Evolutionary conservation across 2,888 invertebrate genomes (phyloP).

Genomic region (Aspidiotus destructor): DNA sequence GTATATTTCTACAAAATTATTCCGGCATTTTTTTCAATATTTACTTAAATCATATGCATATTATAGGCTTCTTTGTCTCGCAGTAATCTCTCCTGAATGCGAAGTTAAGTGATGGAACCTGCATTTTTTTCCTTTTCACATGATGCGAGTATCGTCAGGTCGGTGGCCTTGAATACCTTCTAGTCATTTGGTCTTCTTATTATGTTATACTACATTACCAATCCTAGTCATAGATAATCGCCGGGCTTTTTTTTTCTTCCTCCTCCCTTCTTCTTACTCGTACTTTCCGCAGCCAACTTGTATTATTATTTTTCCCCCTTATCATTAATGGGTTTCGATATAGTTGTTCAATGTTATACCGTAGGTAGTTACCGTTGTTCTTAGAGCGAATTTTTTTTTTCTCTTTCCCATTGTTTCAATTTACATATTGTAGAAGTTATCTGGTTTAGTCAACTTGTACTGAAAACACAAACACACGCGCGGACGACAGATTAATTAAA

Average conservation of each 20-base stretch:
- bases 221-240: slow-evolving; percentile 13
- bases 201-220: slow-evolving; percentile 6
- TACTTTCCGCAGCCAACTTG: background rate
- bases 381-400: too few relatives aligned
- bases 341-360: too few relatives aligned
- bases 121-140: background rate
- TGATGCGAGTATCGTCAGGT: slow-evolving; percentile 10
- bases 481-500: too few relatives aligned
- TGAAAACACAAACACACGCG: too few relatives aligned
- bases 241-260: slow-evolving; percentile 13
- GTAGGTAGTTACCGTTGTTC: too few relatives aligned
- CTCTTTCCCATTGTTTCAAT: too few relatives aligned
- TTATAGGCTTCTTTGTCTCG: background rate
- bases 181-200: slow-evolving; percentile 30
- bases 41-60: slow-evolving; percentile 1
- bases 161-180: slow-evolving; percentile 34
- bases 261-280: background rate
- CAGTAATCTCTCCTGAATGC: background rate
- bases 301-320: too few relatives aligned
- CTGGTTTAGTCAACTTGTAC: too few relatives aligned
- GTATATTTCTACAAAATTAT: background rate
- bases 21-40: background rate
- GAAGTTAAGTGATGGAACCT: slow-evolving; percentile 5
- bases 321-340: too few relatives aligned
- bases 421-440: too few relatives aligned